These are phyloP conservation scores for Centroberyx gerrardi DNA, from an alignment of 2,797 vertebrate species.

Conservation along the genomic window DNA sequence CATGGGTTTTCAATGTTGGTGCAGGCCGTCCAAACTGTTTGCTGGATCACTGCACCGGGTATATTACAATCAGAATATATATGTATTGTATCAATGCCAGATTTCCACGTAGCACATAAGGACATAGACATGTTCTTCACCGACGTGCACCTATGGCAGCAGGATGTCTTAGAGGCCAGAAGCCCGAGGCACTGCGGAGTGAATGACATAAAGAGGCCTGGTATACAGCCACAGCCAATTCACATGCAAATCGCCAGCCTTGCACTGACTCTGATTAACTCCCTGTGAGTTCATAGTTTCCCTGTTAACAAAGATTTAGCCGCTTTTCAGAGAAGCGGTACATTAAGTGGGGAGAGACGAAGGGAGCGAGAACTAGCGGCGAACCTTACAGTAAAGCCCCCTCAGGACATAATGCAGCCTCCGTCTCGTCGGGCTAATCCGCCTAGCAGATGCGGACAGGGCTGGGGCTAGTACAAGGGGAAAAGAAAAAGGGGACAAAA, in stretches of 20 bases:
- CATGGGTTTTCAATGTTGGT: too few relatives aligned
- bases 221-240: constrained; percentile 90
- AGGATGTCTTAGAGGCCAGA: constrained; percentile 91
- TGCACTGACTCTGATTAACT: constrained; percentile 98
- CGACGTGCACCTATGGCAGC: constrained; percentile 71
- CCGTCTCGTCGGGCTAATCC: constrained; percentile 86
- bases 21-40: background rate
- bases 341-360: constrained; percentile 76
- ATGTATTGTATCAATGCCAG: background rate
- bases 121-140: constrained; percentile 36
- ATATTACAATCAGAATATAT: background rate
- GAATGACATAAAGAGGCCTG: constrained; percentile 90
- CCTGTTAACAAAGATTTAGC: constrained; percentile 94
- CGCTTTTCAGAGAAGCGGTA: constrained; percentile 84
- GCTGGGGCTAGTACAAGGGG: constrained; percentile 58
- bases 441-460: constrained; percentile 78
- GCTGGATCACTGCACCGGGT: background rate
- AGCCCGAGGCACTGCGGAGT: constrained; percentile 88
- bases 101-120: constrained; percentile 6
- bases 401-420: constrained; percentile 92
- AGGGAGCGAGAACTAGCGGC: constrained; percentile 58
- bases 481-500: constrained; percentile 66
- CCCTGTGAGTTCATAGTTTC: constrained; percentile 98
- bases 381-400: constrained; percentile 92
- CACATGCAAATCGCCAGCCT: constrained; percentile 96